Percentiles rank a stretch among this genome's conserved stretches.
Conservation (phyloP, 2,797 vertebrate genomes). For the Chelon labrosus region DNA sequence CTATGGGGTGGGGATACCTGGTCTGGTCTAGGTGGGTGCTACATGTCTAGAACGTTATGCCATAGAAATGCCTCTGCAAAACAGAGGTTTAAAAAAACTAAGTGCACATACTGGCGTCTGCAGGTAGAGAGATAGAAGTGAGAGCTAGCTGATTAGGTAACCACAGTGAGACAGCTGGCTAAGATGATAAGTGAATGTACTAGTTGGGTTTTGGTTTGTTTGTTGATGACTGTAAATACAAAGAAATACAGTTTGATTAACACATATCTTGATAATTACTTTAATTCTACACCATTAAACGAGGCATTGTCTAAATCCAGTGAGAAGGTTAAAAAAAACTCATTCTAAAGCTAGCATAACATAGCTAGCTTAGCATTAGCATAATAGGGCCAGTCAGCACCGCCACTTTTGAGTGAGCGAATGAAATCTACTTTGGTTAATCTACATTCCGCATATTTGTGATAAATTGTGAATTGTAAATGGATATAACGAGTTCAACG, state of each 20-base stretch:
- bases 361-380: not conserved
- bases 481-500: not conserved
- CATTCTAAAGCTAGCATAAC: not conserved
- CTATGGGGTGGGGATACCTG: too few species aligned
- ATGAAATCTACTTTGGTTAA: not conserved
- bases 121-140: not conserved
- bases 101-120: too few species aligned
- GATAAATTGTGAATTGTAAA: not conserved
- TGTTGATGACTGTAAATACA: not conserved
- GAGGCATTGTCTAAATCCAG: not conserved
- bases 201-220: not conserved
- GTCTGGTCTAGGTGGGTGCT: too few species aligned
- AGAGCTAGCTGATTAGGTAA: not conserved
- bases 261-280: not conserved
- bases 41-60: too few species aligned
- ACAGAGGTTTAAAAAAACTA: too few species aligned
- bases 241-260: not conserved
- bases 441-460: not conserved
- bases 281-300: not conserved
- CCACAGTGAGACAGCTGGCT: too few species aligned
- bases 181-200: too few species aligned
- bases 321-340: not conserved
- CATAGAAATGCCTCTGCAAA: too few species aligned
- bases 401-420: not conserved
- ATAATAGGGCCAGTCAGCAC: too few species aligned